Base-by-base conservation (phyloP, 2,797 vertebrate species). In the Trachurus trachurus region DNA sequence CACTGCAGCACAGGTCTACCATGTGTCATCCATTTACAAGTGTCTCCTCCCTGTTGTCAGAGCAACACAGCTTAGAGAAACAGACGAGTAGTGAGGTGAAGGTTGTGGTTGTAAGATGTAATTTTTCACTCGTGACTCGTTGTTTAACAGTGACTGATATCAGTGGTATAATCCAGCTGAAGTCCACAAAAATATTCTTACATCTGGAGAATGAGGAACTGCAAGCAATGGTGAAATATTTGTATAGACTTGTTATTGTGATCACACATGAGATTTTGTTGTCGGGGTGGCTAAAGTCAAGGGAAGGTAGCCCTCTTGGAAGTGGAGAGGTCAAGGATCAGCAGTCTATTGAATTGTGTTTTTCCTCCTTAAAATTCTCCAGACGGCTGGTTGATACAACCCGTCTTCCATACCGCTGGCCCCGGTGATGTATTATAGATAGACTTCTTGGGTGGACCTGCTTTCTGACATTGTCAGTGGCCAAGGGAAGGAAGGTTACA, bases 401-500 rank as follows among this genome's bases (percentile, higher is more conserved):
- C 60, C 4, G 22, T 63, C 86, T 76, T 59, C 73, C 60, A 61
- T 22, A 49, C 67, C 66, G 56, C 56, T 9, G 6, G 49, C 42
- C 52, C 19, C 45, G 61, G 9, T 84, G 74, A 87, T 74, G 26
- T 66, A 86, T 87, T 80, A 53, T 40, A 40, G 64, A 80, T 74
- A 21, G 66, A 85, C 68, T 63, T 56, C 59, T 44, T 66, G 47
- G 22, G 39, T 62, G 31, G 76, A 58, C 34, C 65, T 72, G 60
- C 57, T 73, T 83, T 78, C 73, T 79, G 79, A 83, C 71, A 70
- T 56, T 63, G 65, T 83, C 71, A 56, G 53, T 29, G 11, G 73
- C 74, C 65, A 72, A 76, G 84, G 79, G 66, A 86, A 83, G 80
- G 71, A 74, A 71, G 60, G 74, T 76, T 79, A 75, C 69, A 70